phyloP scores from a whole-genome alignment of 2,113 vertebrate species.

The Okapia johnstoni region DNA sequence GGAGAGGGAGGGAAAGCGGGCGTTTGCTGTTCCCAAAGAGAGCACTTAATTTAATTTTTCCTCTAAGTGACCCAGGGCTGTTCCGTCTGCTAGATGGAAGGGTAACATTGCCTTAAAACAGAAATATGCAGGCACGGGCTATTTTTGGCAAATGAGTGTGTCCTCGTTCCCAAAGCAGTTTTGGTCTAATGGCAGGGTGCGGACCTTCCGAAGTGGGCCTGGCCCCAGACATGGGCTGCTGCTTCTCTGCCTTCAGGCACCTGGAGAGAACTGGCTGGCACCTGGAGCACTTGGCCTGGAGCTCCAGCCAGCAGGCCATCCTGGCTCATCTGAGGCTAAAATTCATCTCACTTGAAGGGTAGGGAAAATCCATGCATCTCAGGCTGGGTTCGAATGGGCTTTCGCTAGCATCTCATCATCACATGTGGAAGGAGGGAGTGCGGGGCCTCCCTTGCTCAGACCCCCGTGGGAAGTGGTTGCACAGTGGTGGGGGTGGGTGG shows the following conservation, averaged over 20 bases:
- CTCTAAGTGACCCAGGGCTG: slow-evolving; percentile 54
- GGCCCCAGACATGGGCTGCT: neutral
- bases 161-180: slow-evolving; percentile 53
- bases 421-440: neutral
- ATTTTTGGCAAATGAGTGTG: slow-evolving; percentile 46
- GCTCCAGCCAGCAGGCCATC: neutral
- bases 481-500: neutral
- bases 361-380: neutral
- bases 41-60: slow-evolving; percentile 66
- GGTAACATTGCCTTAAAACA: slow-evolving; percentile 69
- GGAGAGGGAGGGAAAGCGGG: slow-evolving; percentile 35
- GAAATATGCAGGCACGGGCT: slow-evolving; percentile 51
- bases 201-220: neutral
- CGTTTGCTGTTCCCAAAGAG: slow-evolving; percentile 66
- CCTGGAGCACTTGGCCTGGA: neutral
- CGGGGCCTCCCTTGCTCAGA: fast-evolving
- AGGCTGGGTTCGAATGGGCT: neutral
- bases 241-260: neutral
- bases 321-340: neutral
- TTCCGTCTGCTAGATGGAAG: slow-evolving; percentile 56
- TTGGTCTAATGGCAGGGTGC: neutral
- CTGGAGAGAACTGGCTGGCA: neutral
- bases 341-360: neutral
- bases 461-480: neutral
- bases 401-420: neutral